phyloP scores from a whole-genome alignment of 2,888 invertebrate genomes.

The Gnatocerus cornutus region DNA sequence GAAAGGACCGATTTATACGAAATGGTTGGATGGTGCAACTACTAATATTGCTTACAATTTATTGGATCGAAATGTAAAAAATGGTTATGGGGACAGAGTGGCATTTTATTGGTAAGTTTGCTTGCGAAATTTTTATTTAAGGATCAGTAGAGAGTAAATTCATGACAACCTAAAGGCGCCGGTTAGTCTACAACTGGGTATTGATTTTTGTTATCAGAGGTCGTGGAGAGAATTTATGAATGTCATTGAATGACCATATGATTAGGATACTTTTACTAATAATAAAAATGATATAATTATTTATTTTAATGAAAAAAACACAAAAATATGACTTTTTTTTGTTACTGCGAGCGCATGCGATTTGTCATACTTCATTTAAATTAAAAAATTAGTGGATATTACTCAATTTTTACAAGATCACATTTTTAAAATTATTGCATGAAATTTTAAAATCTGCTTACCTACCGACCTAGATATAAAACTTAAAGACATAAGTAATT shows the following conservation, averaged over 20 bases:
- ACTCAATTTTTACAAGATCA: too few species aligned
- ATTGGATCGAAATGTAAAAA: conserved; percentile 92
- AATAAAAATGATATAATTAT: too few species aligned
- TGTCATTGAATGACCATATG: not conserved
- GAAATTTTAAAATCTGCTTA: too few species aligned
- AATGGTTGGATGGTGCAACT: conserved; percentile 95
- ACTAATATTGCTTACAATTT: conserved; percentile 98
- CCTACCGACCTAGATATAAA: too few species aligned
- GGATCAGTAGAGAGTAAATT: not conserved
- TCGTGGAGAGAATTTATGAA: conserved; percentile 6
- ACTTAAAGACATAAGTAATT: too few species aligned
- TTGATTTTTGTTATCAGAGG: conserved; percentile 26
- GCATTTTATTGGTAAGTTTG: conserved; percentile 95
- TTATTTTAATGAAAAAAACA: too few species aligned
- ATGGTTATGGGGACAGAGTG: conserved; percentile 90
- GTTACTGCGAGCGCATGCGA: too few species aligned
- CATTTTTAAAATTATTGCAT: too few species aligned
- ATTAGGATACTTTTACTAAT: too few species aligned
- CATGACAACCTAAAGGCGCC: conserved; percentile 11
- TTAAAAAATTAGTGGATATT: too few species aligned
- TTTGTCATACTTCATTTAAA: too few species aligned
- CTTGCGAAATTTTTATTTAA: conserved; percentile 2
- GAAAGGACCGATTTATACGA: conserved; percentile 92
- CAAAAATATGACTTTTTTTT: too few species aligned
- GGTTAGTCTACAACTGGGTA: conserved; percentile 6